Base-by-base conservation (phyloP, 1,140 invertebrate genomes). In the Drosophila ironensis region DNA sequence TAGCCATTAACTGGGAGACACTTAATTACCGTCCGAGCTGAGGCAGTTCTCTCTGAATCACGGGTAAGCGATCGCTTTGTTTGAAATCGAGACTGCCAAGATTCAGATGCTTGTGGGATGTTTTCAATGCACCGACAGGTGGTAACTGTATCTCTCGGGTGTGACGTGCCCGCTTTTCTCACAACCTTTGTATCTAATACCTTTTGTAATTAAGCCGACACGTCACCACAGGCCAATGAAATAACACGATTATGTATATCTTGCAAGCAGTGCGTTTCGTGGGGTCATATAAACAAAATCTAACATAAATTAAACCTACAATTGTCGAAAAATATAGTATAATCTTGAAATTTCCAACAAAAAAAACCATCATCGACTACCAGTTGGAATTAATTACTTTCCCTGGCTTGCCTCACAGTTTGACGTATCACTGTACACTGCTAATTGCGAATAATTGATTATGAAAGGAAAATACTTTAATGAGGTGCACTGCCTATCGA, bases 1-100 rank as follows among this genome's bases (percentile, higher is more conserved):
- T 40, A 38, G 19, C 50, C 38, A 68, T 68, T 37, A 61, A 25
- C 45, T 30, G 17, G 19, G 25, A n/a, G n/a, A n/a, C 33, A 30
- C 37, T 78, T 80, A 82, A 81, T 81, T 80, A 67, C 54, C 40
- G 45, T 24, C 47, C 51, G 38, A 22, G 50, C 41, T 40, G 51
- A 78, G 67, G 20, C 2, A 72, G 25, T 37, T 69, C 48, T 50
- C 12, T 46, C 40, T 73, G 50, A 74, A 33, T 51, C 44, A 59
- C 30, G 42, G 42, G 69, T 69, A 78, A 78, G 38, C 48, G 60
- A 68, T 81, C 54, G 38, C 46, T 41, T 61, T 68, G 56, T 51
- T 19, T 38, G 45, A 48, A 60, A 37, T 33, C 48, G 48, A 70
- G 68, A 59, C 47, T 59, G 59, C 45, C 20, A 8, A 9, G 24